Evolutionary conservation across 1,140 invertebrate genomes (phyloP), one percentile per base, ranked within the genome.

Genomic region (Stenopsyche tienmushanensis): DNA sequence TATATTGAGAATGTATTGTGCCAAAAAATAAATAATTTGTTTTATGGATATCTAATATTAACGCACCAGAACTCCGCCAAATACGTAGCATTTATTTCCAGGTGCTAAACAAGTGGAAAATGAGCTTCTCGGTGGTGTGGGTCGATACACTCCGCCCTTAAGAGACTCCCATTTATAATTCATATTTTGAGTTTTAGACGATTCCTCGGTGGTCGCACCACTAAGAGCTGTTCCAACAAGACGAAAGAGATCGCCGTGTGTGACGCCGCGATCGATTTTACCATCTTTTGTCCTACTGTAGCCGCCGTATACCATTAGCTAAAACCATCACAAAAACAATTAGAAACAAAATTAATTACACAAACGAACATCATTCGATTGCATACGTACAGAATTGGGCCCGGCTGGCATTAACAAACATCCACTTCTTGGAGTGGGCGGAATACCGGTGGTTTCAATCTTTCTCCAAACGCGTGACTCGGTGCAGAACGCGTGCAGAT

Each of bases 221-320:
- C 39, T 80, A 83, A 84, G 84, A 88, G 86, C 90, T 60, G 90
- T 86, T 62, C 83, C 84, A 18, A 76, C 76, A 0, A 97, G 78
- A 10, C 87, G 74, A 77, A 89, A 96, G 84, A 94, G 88, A 75
- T 97, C 95, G 1, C 84, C 85, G 75, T 94, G 90, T 3, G 90
- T 85, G 21, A 83, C 80, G 21, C 94, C 93, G 45, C 88, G 87
- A 72, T 97, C 93, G 1, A 89, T 82, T 74, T 93, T 74, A 85
- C 78, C 92, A 86, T 76, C 94, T 88, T 63, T 92, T 72, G 76
- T 83, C 83, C 72, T 92, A 82, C 78, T 91, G 76, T 96, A 97
- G 0, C 94, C 94, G 8, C 94, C 94, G 83, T 90, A 94, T 34
- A 97, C 78, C 15, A 94, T 72, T 25, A 97, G 78, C 79, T 80